Evolutionary conservation across 2,888 invertebrate genomes (phyloP).

Genomic region (Tenthredo scrophulariae): DNA sequence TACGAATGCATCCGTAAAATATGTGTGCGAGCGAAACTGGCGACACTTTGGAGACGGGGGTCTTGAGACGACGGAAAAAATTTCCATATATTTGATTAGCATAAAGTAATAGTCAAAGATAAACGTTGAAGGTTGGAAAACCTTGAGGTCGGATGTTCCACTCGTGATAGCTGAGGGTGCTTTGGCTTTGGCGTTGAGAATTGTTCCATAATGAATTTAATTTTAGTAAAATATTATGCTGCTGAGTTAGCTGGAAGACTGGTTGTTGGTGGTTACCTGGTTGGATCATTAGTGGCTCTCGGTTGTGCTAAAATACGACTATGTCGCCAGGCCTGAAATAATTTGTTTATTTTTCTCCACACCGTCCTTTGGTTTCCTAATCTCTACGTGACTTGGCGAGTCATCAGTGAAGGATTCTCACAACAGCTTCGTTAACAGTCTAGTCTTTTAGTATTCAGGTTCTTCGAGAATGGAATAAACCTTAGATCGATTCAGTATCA

Average conservation of each 20-base stretch:
- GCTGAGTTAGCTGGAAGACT: not conserved
- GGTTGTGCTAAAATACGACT: conserved; percentile 49
- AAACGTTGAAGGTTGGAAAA: conserved; percentile 15
- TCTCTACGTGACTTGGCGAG: conserved; percentile 52
- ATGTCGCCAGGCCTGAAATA: conserved; percentile 32
- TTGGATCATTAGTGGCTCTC: conserved; percentile 33
- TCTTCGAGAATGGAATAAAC: conserved; percentile 33
- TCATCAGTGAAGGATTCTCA: conserved; percentile 25
- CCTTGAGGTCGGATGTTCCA: not conserved
- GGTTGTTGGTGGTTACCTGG: not conserved
- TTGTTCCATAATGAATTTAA: not conserved
- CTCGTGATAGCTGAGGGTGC: not conserved
- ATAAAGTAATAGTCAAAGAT: not conserved
- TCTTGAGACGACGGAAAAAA: not conserved
- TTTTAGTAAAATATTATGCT: not conserved
- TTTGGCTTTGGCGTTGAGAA: not conserved
- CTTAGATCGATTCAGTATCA: not conserved
- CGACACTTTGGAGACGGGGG: not conserved
- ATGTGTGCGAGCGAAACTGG: not conserved
- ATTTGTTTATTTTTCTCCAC: conserved; percentile 43
- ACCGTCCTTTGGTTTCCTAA: conserved; percentile 48
- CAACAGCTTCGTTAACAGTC: conserved; percentile 25
- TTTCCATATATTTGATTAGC: not conserved
- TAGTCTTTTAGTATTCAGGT: conserved; percentile 31
- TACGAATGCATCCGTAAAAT: not conserved